Evolutionary conservation across 2,888 invertebrate species (phyloP), one percentile per base, ranked within the genome.

Genomic region (Drosophila borealis): DNA sequence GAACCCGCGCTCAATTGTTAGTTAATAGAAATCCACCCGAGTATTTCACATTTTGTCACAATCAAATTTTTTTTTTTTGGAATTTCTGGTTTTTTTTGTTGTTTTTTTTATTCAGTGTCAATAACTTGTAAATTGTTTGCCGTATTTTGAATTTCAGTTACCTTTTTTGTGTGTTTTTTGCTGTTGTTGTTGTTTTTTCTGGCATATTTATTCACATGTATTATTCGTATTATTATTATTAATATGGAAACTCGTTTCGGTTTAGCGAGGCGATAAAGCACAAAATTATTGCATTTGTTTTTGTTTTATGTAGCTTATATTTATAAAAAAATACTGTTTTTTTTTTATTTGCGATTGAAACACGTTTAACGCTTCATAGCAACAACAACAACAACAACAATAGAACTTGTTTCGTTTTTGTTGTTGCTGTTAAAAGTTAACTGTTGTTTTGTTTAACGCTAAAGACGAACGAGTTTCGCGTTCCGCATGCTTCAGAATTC

Each of bases 391-490:
- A 21, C 67, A 78, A 49, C 54, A 77, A 78, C 66, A 87, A 84
- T 69, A 78, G 84, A 85, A 85, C 89, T 74, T 69, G 89, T 88
- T 88, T 83, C 74, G 46, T 64, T 74, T 54, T 56, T 76, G 45
- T 76, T 74, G 34, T 66, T 76, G 53, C 55, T 64, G 46, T 65
- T 57, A 69, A 81, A 75, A 84, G 88, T 80, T 89, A 87, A 84
- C 81, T 84, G 85, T 89, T 89, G 77, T 87, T 87, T 83, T 80
- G 67, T 71, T 74, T 72, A 72, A 70, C 73, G 65, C 67, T 21
- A 48, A 60, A 71, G 67, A 71, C 70, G 80, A 82, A 82, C 80
- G 66, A 82, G 80, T 80, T 82, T 80, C 65, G 67, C 55, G 67
- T 64, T 74, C 72, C 71, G 63, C 59, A 45, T 78, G 70, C 64